Evolutionary conservation across 1,140 invertebrate species (phyloP).

Genomic region (Megathymus violae): DNA sequence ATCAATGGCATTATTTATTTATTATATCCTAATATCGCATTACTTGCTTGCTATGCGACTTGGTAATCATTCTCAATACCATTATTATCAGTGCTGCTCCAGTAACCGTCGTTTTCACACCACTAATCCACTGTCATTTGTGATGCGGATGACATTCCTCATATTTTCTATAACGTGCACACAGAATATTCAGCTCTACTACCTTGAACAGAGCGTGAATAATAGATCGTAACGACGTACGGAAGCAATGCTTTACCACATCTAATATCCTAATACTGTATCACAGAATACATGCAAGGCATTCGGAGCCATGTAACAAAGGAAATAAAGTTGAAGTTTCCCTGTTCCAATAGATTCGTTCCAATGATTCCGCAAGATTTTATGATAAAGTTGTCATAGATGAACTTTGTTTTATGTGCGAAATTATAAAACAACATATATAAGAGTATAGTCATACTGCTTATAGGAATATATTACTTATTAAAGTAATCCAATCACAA

Average conservation of each 20-base stretch:
- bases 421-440: neutral
- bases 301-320: neutral
- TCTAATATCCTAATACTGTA: slow-evolving; percentile 28
- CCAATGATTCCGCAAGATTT: slow-evolving; percentile 3
- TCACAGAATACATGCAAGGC: neutral
- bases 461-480: too few relatives aligned
- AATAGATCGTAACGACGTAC: neutral
- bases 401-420: too few relatives aligned
- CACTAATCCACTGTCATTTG: slow-evolving; percentile 46
- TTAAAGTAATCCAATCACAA: too few relatives aligned
- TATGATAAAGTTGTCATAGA: neutral
- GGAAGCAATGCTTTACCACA: slow-evolving; percentile 38
- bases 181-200: slow-evolving; percentile 7
- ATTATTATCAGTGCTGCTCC: slow-evolving; percentile 23
- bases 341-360: neutral
- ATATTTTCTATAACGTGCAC: neutral
- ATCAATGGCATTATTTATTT: neutral
- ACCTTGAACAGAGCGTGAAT: neutral
- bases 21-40: neutral
- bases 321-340: neutral
- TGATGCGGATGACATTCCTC: slow-evolving; percentile 44
- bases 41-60: neutral
- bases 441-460: neutral
- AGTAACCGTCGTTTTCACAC: slow-evolving; percentile 46
- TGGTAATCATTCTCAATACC: neutral